A percentile compares a stretch with the other conserved stretches of the same genome.
Evolutionary conservation across 2,888 invertebrate species (phyloP).

Genomic region (Antitype chi): DNA sequence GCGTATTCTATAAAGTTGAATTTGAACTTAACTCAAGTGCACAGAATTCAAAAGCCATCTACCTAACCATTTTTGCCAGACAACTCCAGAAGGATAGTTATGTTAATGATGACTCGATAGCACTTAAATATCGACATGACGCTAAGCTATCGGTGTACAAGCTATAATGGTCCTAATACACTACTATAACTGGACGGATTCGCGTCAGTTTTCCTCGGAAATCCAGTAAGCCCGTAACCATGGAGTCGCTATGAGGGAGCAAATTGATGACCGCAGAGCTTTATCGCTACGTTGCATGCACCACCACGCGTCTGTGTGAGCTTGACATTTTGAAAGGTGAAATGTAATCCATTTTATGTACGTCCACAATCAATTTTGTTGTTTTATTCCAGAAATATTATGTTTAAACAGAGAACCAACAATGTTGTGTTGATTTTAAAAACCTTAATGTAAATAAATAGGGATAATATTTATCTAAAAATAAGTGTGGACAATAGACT

Average conservation of each 20-base stretch:
- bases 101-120: not conserved
- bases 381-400: not conserved
- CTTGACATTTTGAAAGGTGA: not conserved
- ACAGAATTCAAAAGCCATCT: not conserved
- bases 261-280: slow-evolving; percentile 44
- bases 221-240: slow-evolving; percentile 14
- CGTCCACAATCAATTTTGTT: not conserved
- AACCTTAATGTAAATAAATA: no score
- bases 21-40: not conserved
- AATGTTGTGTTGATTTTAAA: not conserved
- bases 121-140: not conserved
- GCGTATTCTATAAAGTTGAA: not conserved
- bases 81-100: not conserved
- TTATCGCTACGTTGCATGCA: slow-evolving; percentile 39
- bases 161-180: not conserved
- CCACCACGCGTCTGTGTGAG: not conserved
- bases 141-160: not conserved
- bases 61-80: not conserved
- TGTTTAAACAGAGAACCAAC: not conserved
- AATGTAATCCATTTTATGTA: not conserved
- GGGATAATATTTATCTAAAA: not conserved
- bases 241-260: not conserved
- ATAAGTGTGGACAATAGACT: no score
- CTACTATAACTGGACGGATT: not conserved
- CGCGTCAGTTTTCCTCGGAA: not conserved